A percentile compares a stretch with the other conserved stretches of the same genome.
Evolutionary conservation across 1,140 invertebrate species (phyloP).

Genomic region (Drosophila leontia): DNA sequence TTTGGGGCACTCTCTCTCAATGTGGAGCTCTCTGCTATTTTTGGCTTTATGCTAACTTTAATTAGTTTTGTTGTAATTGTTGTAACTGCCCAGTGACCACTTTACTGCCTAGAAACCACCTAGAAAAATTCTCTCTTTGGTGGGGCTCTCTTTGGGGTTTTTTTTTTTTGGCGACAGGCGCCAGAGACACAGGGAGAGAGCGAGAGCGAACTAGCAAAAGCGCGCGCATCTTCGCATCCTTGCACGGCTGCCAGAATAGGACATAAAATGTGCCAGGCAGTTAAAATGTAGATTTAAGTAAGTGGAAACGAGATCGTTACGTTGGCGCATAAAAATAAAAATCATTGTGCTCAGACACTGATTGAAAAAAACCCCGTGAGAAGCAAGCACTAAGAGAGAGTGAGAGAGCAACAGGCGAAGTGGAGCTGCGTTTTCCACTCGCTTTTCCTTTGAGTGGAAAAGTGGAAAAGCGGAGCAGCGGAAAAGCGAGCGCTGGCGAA

Average conservation of each 20-base stretch:
- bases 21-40: constrained; percentile 28
- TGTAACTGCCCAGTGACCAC: constrained; percentile 63
- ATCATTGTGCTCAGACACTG: constrained; percentile 84
- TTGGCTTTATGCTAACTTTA: constrained; percentile 60
- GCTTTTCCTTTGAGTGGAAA: constrained; percentile 69
- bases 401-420: constrained; percentile 45
- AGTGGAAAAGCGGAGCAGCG: constrained; percentile 21
- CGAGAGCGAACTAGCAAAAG: constrained; percentile 38
- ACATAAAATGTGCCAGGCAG: constrained; percentile 84
- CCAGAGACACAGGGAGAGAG: constrained; percentile 21
- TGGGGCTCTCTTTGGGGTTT: constrained; percentile 12
- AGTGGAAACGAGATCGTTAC: constrained; percentile 85
- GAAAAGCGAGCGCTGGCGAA: constrained; percentile 31
- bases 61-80: constrained; percentile 81
- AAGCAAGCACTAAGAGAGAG: constrained; percentile 19
- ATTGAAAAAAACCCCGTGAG: constrained; percentile 78
- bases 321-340: constrained; percentile 85
- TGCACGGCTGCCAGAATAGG: constrained; percentile 79
- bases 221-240: constrained; percentile 66
- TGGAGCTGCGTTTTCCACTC: constrained; percentile 63
- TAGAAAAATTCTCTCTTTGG: constrained; percentile 22
- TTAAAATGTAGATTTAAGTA: constrained; percentile 85
- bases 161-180: constrained; percentile 27
- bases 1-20: constrained; percentile 25
- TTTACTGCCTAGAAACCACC: constrained; percentile 29